These are phyloP conservation scores for Resseliella maxima DNA, from an alignment of 2,888 invertebrate genomes.

Conservation along the genomic window DNA sequence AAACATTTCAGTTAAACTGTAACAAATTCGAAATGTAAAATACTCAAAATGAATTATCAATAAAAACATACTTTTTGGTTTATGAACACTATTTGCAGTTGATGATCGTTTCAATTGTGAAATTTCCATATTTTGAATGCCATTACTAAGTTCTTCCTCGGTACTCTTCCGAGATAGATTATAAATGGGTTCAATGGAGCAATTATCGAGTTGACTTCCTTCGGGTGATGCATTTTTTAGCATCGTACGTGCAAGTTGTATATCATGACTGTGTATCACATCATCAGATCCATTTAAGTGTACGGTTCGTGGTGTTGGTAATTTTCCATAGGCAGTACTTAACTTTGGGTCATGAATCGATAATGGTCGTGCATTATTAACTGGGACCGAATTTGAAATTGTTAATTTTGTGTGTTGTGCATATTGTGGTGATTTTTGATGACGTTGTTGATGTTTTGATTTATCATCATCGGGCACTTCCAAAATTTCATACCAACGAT, in stretches of 20 bases:
- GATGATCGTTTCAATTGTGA: slow-evolving; percentile 60
- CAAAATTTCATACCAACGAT: slow-evolving; percentile 74
- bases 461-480: slow-evolving; percentile 67
- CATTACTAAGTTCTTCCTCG: slow-evolving; percentile 56
- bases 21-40: background rate
- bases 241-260: background rate
- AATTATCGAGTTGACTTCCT: slow-evolving; percentile 64
- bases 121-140: slow-evolving; percentile 57
- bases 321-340: slow-evolving; percentile 69
- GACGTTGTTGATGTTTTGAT: slow-evolving; percentile 63
- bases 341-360: slow-evolving; percentile 60
- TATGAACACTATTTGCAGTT: slow-evolving; percentile 62
- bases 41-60: too few species aligned
- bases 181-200: slow-evolving; percentile 66
- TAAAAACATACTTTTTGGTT: slow-evolving; percentile 64
- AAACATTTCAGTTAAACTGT: background rate
- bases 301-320: slow-evolving; percentile 65
- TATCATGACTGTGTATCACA: slow-evolving; percentile 57
- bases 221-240: slow-evolving; percentile 57
- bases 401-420: slow-evolving; percentile 64
- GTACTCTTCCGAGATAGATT: slow-evolving; percentile 59
- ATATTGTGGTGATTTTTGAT: slow-evolving; percentile 56
- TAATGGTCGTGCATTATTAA: slow-evolving; percentile 61
- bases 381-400: slow-evolving; percentile 65
- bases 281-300: slow-evolving; percentile 62